Conservation (phyloP, 2,113 vertebrate genomes). For the Craseonycteris thonglongyai region DNA sequence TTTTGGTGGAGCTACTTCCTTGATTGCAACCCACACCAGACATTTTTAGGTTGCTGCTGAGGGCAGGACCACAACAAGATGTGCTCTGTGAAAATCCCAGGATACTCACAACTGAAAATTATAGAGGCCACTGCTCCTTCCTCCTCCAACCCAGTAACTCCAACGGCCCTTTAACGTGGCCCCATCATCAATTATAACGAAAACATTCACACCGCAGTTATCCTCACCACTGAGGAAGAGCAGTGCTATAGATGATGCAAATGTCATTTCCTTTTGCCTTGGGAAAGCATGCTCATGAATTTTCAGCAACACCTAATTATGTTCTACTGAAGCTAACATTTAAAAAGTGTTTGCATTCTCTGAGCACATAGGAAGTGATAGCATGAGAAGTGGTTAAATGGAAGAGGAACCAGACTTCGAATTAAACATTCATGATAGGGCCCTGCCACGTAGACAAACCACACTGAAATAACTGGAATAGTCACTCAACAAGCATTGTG, state of each 20-base stretch:
- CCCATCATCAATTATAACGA: not conserved
- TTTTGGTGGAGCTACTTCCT: not conserved
- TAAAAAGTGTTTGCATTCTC: slow-evolving; percentile 7
- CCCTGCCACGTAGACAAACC: not conserved
- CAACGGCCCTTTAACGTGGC: not conserved
- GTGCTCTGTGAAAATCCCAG: not conserved
- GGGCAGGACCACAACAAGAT: not conserved
- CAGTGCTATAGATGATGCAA: not conserved
- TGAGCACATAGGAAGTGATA: not conserved
- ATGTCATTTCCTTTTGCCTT: slow-evolving; percentile 29
- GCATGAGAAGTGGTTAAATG: not conserved
- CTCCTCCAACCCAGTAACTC: not conserved
- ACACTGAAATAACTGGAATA: not conserved
- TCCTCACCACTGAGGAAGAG: not conserved
- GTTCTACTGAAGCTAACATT: slow-evolving; percentile 39
- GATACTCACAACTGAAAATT: not conserved
- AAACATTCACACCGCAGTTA: not conserved
- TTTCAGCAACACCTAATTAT: slow-evolving; percentile 51
- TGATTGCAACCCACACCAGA: not conserved
- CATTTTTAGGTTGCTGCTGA: slow-evolving; percentile 5
- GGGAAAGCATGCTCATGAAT: slow-evolving; percentile 16
- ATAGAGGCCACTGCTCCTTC: not conserved
- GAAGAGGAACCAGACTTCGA: not conserved
- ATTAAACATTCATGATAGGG: not conserved
- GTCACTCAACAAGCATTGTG: not conserved